A percentile compares a stretch with the other conserved stretches of the same genome.
Evolutionary conservation across 1,140 invertebrate species (phyloP).

Genomic region (Battus philenor): DNA sequence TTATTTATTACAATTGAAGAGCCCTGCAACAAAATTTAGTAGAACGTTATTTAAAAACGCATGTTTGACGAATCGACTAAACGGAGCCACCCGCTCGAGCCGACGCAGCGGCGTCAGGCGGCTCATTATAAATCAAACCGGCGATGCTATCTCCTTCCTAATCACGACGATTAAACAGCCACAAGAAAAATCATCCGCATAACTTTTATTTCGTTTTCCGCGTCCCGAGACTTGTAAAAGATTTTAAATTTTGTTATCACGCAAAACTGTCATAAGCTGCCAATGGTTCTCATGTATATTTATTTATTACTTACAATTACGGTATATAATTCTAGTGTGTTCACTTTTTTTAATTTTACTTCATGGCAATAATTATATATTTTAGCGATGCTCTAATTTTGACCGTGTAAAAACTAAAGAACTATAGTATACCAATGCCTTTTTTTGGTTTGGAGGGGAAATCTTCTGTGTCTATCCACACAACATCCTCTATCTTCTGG

Average conservation of each 20-base stretch:
- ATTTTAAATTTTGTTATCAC: constrained; percentile 13
- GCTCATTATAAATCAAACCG: constrained; percentile 35
- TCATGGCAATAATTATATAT: too few species aligned
- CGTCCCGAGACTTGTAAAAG: constrained; percentile 3
- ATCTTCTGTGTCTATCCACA: too few species aligned
- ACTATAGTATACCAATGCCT: too few species aligned
- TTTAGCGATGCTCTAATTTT: too few species aligned
- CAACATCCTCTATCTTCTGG: too few species aligned
- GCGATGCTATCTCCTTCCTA: constrained; percentile 36
- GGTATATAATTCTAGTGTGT: too few species aligned
- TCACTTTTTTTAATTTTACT: too few species aligned
- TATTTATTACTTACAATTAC: too few species aligned
- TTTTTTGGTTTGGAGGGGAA: too few species aligned
- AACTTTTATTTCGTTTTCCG: constrained; percentile 7
- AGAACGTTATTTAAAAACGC: not conserved
- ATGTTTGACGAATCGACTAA: constrained; percentile 21
- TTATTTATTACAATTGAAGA: not conserved
- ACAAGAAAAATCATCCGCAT: constrained; percentile 9
- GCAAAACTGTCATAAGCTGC: constrained; percentile 2
- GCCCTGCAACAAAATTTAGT: too few species aligned
- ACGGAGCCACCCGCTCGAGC: constrained; percentile 7
- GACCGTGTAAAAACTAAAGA: too few species aligned
- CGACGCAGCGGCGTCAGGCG: constrained; percentile 22
- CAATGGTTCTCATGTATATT: too few species aligned
- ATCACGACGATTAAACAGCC: constrained; percentile 25